Conservation (phyloP, 2,113 vertebrate genomes). For the Pomatostomus ruficeps region DNA sequence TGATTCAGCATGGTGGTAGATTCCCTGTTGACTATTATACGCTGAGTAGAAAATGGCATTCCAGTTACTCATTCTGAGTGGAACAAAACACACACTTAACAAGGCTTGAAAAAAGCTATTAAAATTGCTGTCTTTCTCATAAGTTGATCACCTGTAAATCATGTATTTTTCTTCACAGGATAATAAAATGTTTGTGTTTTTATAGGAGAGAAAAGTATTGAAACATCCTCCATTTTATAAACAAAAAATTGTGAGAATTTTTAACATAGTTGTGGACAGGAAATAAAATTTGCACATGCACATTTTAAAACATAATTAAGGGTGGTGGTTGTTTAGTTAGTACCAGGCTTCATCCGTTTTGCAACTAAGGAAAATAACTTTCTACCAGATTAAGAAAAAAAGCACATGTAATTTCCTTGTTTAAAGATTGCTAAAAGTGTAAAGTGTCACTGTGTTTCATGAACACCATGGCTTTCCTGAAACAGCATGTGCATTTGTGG, state of each 20-base stretch:
- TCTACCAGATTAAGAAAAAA: not conserved
- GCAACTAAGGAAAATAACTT: not conserved
- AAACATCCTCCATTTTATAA: not conserved
- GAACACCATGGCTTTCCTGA: not conserved
- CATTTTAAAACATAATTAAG: not conserved
- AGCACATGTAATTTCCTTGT: not conserved
- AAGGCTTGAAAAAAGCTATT: not conserved
- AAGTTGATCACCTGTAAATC: not conserved
- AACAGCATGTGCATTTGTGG: not conserved
- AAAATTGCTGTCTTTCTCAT: not conserved
- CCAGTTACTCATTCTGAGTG: not conserved
- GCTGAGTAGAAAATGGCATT: not conserved
- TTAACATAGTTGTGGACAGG: not conserved
- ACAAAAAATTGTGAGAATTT: not conserved
- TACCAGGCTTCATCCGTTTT: not conserved
- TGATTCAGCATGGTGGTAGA: not conserved
- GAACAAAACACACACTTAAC: not conserved
- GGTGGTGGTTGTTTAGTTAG: fast-evolving
- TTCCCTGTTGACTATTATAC: not conserved
- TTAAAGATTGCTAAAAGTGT: not conserved
- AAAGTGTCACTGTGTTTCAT: not conserved
- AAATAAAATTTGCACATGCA: not conserved
- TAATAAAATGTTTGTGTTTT: not conserved
- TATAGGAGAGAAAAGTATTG: not conserved
- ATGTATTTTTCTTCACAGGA: not conserved